Evolutionary conservation across 2,888 invertebrate genomes (phyloP).

Genomic region (Ypsolopha sequella): DNA sequence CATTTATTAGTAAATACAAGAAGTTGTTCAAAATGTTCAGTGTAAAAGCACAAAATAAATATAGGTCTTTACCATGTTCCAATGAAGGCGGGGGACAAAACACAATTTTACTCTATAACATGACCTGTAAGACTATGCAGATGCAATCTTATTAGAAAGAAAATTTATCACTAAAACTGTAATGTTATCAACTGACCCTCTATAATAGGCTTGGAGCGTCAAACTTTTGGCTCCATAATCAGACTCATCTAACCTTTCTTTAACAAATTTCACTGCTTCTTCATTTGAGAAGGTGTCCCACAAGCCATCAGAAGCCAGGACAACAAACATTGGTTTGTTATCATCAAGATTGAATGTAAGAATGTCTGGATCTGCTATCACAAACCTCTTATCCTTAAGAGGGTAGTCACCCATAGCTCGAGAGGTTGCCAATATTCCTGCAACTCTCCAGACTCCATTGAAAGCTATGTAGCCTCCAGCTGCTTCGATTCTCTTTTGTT

Average conservation of each 20-base stretch:
- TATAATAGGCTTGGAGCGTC: constrained; percentile 89
- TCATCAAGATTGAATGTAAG: constrained; percentile 90
- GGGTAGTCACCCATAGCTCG: constrained; percentile 96
- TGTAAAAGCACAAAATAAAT: too few relatives aligned
- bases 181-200: constrained; percentile 95
- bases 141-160: constrained; percentile 48
- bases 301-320: constrained; percentile 94
- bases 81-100: too few relatives aligned
- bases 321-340: constrained; percentile 89
- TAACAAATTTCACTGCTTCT: constrained; percentile 91
- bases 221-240: constrained; percentile 93
- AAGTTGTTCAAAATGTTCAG: too few relatives aligned
- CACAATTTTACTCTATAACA: too few relatives aligned
- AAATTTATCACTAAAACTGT: constrained; percentile 93
- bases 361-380: constrained; percentile 96
- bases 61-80: too few relatives aligned
- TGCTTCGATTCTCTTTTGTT: constrained; percentile 91
- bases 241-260: constrained; percentile 86
- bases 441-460: constrained; percentile 96
- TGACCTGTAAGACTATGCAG: too few relatives aligned
- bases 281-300: constrained; percentile 98
- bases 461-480: constrained; percentile 96
- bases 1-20: too few relatives aligned
- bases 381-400: constrained; percentile 91
- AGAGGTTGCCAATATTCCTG: constrained; percentile 94